Conservation (phyloP, 2,888 invertebrate genomes). For the Tiliacea aurago region DNA sequence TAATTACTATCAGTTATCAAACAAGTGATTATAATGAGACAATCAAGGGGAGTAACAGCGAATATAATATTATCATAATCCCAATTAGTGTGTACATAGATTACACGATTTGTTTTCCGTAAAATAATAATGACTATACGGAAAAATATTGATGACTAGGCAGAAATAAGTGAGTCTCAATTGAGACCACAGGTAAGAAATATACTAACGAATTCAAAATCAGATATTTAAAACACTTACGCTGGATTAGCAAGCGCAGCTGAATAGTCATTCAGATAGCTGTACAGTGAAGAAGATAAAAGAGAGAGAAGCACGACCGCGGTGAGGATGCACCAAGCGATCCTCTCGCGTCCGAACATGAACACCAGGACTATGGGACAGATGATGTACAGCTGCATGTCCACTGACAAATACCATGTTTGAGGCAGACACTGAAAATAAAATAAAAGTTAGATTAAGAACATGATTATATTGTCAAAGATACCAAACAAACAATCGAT, state of each 20-base stretch:
- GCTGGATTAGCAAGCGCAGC: constrained; percentile 76
- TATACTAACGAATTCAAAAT: neutral
- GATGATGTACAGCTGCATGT: constrained; percentile 76
- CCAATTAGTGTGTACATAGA: neutral
- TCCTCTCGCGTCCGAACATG: constrained; percentile 69
- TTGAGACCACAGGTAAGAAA: neutral
- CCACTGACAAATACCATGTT: constrained; percentile 81
- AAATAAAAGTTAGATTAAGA: neutral
- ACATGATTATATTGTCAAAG: neutral
- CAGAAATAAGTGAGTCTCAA: neutral
- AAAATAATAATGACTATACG: neutral
- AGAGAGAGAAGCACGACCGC: constrained; percentile 67
- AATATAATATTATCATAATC: neutral
- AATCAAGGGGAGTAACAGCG: neutral
- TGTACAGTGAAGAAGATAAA: constrained; percentile 72
- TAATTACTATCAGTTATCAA: neutral
- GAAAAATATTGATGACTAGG: too few relatives aligned
- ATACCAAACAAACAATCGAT: neutral
- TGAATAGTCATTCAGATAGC: constrained; percentile 78
- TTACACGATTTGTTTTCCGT: neutral
- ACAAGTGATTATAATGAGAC: neutral
- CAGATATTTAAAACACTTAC: constrained; percentile 74
- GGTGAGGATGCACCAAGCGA: constrained; percentile 71
- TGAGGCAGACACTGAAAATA: constrained; percentile 76
- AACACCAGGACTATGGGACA: constrained; percentile 75